Evolutionary conservation across 2,113 vertebrate species (phyloP), one percentile per base, ranked within the genome.

Genomic region (Pangasianodon hypophthalmus): DNA sequence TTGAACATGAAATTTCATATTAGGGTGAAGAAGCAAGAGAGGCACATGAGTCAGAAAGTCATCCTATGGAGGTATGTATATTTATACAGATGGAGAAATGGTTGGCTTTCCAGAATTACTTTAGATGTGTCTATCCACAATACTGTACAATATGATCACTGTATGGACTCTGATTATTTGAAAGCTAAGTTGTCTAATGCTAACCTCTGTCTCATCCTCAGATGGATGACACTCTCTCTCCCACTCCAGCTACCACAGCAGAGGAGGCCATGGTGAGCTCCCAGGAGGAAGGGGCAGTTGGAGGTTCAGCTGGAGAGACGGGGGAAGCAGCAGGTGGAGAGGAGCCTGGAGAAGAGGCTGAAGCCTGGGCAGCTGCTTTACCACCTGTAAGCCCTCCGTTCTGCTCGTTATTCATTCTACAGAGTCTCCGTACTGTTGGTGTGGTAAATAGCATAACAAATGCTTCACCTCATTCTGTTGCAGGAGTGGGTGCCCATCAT

Each of bases 401-500:
- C 8, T 32, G 24, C 14, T 88, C 26, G 16, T 86, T 73, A n/a
- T 91, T 62, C 21, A 11, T 54, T 62, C 21, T 54, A 64, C 18
- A 41, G 60, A 2, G 5, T 24, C 10, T 62, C 2, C 4, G 46
- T 44, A 46, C 21, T 84, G 54, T 44, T 26, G 14, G 32, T 84
- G 56, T 26, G 37, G 4, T 44, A 60, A 84, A 84, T 9, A 58
- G 29, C 29, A 18, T 54, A n/a, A n/a, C 29, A 21, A 10, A 83
- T 58, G 52, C 21, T 14, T 60, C 6, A 9, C 26, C 80, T 46
- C 69, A 1, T 89, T 46, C 48, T 44, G 79, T 73, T 77, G 64
- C 88, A 98, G 98, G 98, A 98, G 62, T 98, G 98, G 97, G 97
- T 98, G 46, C 97, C 98, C 75, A 98, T 98, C 85, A 98, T 98